phyloP scores from a whole-genome alignment of 2,113 vertebrate genomes.

The Cyprinodon variegatus region DNA sequence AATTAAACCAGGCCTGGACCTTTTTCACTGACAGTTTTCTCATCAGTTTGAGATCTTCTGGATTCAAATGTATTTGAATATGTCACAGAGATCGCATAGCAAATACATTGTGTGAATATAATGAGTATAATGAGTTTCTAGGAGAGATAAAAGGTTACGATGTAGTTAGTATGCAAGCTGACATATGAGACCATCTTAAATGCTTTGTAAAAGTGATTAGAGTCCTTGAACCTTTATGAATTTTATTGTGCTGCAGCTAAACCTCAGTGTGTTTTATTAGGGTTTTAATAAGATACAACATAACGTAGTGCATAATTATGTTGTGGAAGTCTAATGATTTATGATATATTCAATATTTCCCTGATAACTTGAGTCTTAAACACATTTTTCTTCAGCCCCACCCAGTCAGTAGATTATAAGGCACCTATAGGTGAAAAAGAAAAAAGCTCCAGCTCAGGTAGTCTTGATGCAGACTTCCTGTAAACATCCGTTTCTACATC shows the following conservation, averaged over 20 bases:
- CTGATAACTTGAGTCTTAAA: not conserved
- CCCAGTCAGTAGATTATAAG: not conserved
- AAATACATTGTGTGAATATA: no score
- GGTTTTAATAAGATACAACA: not conserved
- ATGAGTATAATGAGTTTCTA: not conserved
- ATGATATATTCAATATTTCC: not conserved
- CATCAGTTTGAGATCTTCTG: not conserved
- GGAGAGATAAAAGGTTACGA: not conserved
- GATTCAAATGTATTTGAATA: not conserved
- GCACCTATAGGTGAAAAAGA: not conserved
- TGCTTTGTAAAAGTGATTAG: not conserved
- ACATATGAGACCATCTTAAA: not conserved
- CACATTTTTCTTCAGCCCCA: not conserved
- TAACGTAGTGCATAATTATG: not conserved
- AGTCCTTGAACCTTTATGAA: not conserved
- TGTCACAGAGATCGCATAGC: no score
- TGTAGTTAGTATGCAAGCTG: not conserved
- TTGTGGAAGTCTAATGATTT: no score
- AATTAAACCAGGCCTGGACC: not conserved
- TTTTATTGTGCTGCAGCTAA: not conserved
- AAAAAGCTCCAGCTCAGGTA: no score
- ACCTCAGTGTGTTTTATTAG: not conserved
- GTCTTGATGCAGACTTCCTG: no score
- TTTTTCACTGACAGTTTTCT: slow-evolving; percentile 19
- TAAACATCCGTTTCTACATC: no score